Evolutionary conservation across 2,888 invertebrate species (phyloP), one percentile per base, ranked within the genome.

Genomic region (Brassicogethes aeneus): DNA sequence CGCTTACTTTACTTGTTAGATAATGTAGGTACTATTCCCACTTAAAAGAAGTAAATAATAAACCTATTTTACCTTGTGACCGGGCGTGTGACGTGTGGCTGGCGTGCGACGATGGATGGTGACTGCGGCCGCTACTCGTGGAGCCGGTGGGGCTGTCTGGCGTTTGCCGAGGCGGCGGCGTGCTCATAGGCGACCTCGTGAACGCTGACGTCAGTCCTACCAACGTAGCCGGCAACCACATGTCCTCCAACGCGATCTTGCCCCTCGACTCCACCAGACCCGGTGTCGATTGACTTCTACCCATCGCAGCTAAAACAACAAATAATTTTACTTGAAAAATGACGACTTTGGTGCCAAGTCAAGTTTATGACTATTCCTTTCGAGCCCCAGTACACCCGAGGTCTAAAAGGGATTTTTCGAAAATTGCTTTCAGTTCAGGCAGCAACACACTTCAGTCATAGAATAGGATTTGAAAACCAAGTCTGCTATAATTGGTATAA

Each of bases 241-340:
- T 86, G 51, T 86, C 85, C 70, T 92, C 91, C 53, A 92, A 73
- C 43, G 94, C 85, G 53, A 91, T 78, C 60, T 89, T 85, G 44
- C 94, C 94, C 55, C 82, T 79, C 43, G 93, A 91, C 71, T 96
- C 95, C 56, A 96, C 86, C 57, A 95, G 76, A 34, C 94, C 95
- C 10, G 96, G 95, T 44, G 96, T 94, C 57, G 95, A 95, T 65
- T 90, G 90, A 69, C 94, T 92, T 62, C 95, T 80, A 59, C 93
- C 90, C 85, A 94, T 85, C 57, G 92, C 90, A 72, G 89, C 92
- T 91, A 74, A 53, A 23, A 23, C 5, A 23, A 23, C 10, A 7
- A 23, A 23, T 23, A 7, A 23, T 7, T 23, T 23, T 23, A 7
- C 10, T 23, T n/a, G n/a, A n/a, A n/a, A n/a, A n/a, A n/a, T n/a